Evolutionary conservation across 1,140 invertebrate species (phyloP).

Genomic region (Trachelipus rathkii): DNA sequence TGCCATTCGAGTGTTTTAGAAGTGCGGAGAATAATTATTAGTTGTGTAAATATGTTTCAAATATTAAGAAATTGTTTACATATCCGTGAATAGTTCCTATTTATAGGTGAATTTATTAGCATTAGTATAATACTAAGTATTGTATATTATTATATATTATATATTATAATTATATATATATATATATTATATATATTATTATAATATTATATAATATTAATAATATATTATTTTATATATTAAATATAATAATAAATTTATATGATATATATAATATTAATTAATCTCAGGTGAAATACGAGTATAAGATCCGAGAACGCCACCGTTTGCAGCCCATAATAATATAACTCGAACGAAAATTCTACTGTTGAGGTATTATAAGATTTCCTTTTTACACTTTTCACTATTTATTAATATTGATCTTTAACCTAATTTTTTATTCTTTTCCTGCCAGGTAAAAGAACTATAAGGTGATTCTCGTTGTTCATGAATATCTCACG

Average conservation of each 20-base stretch:
- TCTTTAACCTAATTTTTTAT: background rate
- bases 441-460: slow-evolving; percentile 24
- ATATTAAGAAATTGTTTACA: no score
- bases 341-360: background rate
- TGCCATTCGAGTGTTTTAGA: no score
- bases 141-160: no score
- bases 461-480: slow-evolving; percentile 34
- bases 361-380: background rate
- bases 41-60: no score
- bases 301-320: background rate
- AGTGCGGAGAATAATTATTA: no score
- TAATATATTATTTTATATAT: background rate
- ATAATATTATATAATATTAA: background rate
- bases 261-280: background rate
- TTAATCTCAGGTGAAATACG: background rate
- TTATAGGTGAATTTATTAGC: no score
- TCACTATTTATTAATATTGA: background rate
- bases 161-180: background rate
- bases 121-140: no score
- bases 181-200: background rate
- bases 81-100: no score
- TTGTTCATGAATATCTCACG: slow-evolving; percentile 34
- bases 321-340: background rate
- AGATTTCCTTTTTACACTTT: background rate
- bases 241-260: background rate